phyloP scores from a whole-genome alignment of 1,140 invertebrate genomes.

The Drosophila eugracilis region DNA sequence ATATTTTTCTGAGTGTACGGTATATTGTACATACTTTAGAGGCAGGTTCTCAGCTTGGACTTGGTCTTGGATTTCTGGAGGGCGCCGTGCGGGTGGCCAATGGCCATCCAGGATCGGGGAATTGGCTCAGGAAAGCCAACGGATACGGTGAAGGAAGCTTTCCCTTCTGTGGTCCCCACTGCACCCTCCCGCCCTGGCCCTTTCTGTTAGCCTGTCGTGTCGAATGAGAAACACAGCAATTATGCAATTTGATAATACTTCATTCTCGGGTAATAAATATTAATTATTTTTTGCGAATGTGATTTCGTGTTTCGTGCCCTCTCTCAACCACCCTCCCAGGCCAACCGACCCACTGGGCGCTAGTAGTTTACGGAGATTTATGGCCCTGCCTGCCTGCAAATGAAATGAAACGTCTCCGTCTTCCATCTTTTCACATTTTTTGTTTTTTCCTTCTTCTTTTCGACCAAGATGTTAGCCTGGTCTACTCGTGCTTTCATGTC shows the following conservation, averaged over 20 bases:
- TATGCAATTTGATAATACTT: slow-evolving; percentile 83
- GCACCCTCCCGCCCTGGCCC: too few species aligned
- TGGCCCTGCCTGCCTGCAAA: slow-evolving; percentile 55
- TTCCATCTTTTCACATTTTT: too few species aligned
- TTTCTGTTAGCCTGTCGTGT: slow-evolving; percentile 63
- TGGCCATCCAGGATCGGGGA: slow-evolving; percentile 34
- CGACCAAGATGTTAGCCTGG: slow-evolving; percentile 27
- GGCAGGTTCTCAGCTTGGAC: slow-evolving; percentile 34
- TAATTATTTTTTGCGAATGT: slow-evolving; percentile 82
- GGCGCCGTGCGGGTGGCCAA: slow-evolving; percentile 42
- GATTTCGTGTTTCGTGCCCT: slow-evolving; percentile 63
- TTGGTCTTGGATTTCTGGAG: slow-evolving; percentile 17
- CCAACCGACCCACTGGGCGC: slow-evolving; percentile 47
- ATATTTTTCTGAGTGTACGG: too few species aligned
- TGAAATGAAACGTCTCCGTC: slow-evolving; percentile 59
- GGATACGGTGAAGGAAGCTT: neutral
- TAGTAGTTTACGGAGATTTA: slow-evolving; percentile 76
- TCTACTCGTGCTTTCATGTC: slow-evolving; percentile 39
- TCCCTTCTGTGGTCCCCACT: neutral
- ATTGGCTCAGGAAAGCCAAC: neutral
- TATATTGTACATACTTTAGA: slow-evolving; percentile 55
- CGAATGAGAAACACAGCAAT: slow-evolving; percentile 83
- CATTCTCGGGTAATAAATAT: slow-evolving; percentile 82
- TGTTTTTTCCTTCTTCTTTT: slow-evolving; percentile 10
- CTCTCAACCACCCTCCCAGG: neutral